Conservation (phyloP, 2,113 vertebrate species). For the Trinectes maculatus region DNA sequence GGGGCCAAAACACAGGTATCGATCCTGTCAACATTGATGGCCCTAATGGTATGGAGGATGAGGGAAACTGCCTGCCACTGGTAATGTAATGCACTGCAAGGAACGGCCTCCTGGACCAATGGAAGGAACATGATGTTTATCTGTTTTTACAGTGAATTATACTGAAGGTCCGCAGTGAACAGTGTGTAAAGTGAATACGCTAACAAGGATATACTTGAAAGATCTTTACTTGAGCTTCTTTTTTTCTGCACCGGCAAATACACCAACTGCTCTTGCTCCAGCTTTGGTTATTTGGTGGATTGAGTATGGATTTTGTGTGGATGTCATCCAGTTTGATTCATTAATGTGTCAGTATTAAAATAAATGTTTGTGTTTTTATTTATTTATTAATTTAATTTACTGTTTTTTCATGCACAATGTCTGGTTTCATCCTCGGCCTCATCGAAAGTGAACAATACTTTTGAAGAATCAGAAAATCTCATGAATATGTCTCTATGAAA, state of each 20-base stretch:
- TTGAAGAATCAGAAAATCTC: conserved; percentile 8
- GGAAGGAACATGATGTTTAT: conserved; percentile 52
- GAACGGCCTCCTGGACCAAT: conserved; percentile 35
- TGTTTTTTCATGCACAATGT: neutral
- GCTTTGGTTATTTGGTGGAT: neutral
- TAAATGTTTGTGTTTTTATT: neutral
- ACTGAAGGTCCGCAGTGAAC: conserved; percentile 12
- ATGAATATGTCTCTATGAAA: conserved; percentile 9
- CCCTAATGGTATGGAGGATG: conserved; percentile 92
- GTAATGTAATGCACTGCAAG: conserved; percentile 82
- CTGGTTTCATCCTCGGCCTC: conserved; percentile 5
- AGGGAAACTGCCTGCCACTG: conserved; percentile 82
- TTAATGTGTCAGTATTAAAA: neutral
- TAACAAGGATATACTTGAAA: conserved; percentile 32
- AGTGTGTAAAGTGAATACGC: conserved; percentile 26
- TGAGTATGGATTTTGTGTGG: neutral
- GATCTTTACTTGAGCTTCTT: conserved; percentile 5
- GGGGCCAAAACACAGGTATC: conserved; percentile 97
- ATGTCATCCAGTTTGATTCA: neutral
- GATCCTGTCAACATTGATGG: conserved; percentile 99
- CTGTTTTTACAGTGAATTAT: conserved; percentile 55
- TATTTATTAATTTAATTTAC: too few species aligned
- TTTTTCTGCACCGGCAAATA: conserved; percentile 23
- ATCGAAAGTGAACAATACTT: conserved; percentile 8
- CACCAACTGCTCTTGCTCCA: neutral